Evolutionary conservation across 2,888 invertebrate species (phyloP).

Genomic region (Xestoiulus laeticollis): DNA sequence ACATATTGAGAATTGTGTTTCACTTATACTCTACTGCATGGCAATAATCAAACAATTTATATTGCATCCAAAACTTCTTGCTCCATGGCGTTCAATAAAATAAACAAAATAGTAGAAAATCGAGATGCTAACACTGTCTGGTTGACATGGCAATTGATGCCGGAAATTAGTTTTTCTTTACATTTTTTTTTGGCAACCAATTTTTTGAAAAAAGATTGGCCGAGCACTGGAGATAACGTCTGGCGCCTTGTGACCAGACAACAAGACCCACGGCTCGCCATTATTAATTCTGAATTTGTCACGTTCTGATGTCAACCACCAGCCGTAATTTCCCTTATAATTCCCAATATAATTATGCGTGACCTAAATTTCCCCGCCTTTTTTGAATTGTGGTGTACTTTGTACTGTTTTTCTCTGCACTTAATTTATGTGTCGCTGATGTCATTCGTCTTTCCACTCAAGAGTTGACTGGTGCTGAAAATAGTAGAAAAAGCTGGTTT

Average conservation of each 20-base stretch:
- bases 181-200: background rate
- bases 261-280: background rate
- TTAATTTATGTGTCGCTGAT: background rate
- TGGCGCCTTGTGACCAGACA: background rate
- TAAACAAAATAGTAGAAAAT: no score
- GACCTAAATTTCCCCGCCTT: background rate
- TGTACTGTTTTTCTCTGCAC: background rate
- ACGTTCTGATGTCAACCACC: background rate
- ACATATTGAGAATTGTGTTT: background rate
- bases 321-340: background rate
- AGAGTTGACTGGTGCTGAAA: background rate
- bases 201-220: background rate
- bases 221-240: background rate
- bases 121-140: no score
- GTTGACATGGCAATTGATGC: background rate
- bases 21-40: background rate
- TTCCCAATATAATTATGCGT: background rate
- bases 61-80: background rate
- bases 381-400: background rate
- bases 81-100: background rate
- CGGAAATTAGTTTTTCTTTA: background rate
- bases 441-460: background rate
- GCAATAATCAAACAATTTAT: no score
- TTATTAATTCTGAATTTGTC: background rate
- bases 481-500: background rate